phyloP scores from a whole-genome alignment of 2,113 vertebrate species.

The Coryphaenoides rupestris region DNA sequence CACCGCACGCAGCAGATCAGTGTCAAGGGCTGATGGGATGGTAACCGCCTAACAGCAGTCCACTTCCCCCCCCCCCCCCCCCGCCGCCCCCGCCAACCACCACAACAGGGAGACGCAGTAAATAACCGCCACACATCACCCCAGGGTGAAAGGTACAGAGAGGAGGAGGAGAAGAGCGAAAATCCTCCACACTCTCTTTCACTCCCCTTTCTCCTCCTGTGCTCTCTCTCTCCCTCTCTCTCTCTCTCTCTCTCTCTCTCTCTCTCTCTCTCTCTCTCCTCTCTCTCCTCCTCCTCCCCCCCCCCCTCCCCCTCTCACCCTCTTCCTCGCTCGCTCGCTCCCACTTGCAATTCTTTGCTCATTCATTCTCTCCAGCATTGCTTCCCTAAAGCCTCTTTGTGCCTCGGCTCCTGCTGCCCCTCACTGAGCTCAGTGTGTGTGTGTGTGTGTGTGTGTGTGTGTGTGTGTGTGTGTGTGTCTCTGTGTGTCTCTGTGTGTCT shows the following conservation, averaged over 20 bases:
- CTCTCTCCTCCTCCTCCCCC: too few species aligned
- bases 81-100: too few species aligned
- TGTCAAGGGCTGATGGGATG: constrained; percentile 59
- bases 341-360: background rate
- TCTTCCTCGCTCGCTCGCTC: too few species aligned
- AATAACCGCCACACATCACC: constrained; percentile 53
- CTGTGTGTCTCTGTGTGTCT: too few species aligned
- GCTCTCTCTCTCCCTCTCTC: too few species aligned
- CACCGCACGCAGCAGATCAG: constrained; percentile 56
- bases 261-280: too few species aligned
- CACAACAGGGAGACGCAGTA: constrained; percentile 36
- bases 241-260: too few species aligned
- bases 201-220: background rate
- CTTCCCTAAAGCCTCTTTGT: background rate
- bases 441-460: too few species aligned
- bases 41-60: constrained; percentile 51
- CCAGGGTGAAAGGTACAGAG: constrained; percentile 29
- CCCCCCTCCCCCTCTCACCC: background rate
- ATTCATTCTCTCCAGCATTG: background rate
- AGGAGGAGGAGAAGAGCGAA: constrained; percentile 25
- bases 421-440: too few species aligned
- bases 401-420: background rate
- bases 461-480: too few species aligned
- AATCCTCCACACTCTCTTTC: constrained; percentile 16
- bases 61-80: constrained; percentile 59